Evolutionary conservation across 1,140 invertebrate genomes (phyloP), one percentile per base, ranked within the genome.

Genomic region (Bombyx mori): DNA sequence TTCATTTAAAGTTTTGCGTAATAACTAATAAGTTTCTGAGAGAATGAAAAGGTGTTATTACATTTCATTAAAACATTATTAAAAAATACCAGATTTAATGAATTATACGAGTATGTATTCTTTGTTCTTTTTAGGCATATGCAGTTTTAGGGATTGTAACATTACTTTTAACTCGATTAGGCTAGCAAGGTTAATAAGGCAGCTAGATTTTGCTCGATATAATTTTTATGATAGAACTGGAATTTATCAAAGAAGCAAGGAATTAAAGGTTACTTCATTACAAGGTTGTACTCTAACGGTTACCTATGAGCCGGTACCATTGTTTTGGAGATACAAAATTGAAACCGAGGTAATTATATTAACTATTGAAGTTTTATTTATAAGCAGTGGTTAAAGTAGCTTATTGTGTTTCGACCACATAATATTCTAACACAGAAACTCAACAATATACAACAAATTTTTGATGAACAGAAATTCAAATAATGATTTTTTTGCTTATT

Each of bases 181-280:
- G 68, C 91, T 93, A 68, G 91, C 92, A 0, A 88, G 92, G 49
- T 92, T 93, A 54, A 62, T 94, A 6, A 84, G 93, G 9, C 93
- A 94, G 69, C 79, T 94, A 57, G 93, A 94, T 71, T 94, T 94
- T 70, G 93, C 91, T 6, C 87, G 92, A 22, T 92, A 93, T 66
- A 88, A 92, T 56, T 92, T 90, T 66, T 93, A 92, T 58, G 89
- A 91, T 45, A 75, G 88, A 58, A 89, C 88, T 10, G 91, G 92
- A 8, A 82, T 93, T 10, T 92, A 91, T 49, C 61, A 60, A 0
- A 81, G 84, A n/a, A 89, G 92, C 44, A 54, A 52, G n/a, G 81
- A 88, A 46, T 67, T 73, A 45, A 82, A 85, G 10, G 90, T 91
- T 8, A 77, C 88, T 18, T 90, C 90, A 0, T 86, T 92, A 9